These are phyloP conservation scores for Acanthochromis polyacanthus DNA, from an alignment of 2,113 vertebrate genomes.

Conservation along the genomic window DNA sequence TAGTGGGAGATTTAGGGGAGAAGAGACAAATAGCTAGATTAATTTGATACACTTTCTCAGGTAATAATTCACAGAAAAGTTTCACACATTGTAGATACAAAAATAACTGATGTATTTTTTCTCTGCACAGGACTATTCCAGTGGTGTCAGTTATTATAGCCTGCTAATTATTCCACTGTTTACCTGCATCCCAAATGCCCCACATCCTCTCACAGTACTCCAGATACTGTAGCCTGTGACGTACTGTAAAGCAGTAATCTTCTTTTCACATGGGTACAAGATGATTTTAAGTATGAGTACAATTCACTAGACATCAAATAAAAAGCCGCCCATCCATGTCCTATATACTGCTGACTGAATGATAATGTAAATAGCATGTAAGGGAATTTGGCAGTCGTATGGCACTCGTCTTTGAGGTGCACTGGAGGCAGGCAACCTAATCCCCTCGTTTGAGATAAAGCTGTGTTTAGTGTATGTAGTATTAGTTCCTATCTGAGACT, in stretches of 20 bases:
- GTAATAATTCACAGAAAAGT: conserved; percentile 10
- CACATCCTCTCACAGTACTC: conserved; percentile 20
- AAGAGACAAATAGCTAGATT: conserved; percentile 2
- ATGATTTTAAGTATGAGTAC: conserved; percentile 67
- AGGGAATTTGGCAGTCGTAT: conserved; percentile 75
- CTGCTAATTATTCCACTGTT: conserved; percentile 25
- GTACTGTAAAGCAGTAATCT: conserved; percentile 66
- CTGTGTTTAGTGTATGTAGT: conserved; percentile 82
- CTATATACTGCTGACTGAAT: conserved; percentile 80
- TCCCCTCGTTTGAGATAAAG: conserved; percentile 86
- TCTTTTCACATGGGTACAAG: conserved; percentile 54
- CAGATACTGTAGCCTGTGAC: conserved; percentile 40
- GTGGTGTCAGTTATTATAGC: conserved; percentile 1
- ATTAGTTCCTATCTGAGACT: conserved; percentile 77
- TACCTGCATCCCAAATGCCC: conserved; percentile 40
- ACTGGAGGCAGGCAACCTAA: conserved; percentile 78
- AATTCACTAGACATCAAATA: conserved; percentile 77
- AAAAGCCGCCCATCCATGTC: conserved; percentile 72
- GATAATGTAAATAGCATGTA: conserved; percentile 81
- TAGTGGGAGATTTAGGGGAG: conserved; percentile 26
- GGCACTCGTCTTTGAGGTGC: conserved; percentile 77
- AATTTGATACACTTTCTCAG: conserved; percentile 15
- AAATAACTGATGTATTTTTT: conserved; percentile 15
- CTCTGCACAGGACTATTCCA: conserved; percentile 3
- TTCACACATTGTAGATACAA: not conserved